Base-by-base conservation (phyloP, 2,113 vertebrate species). In the Gallinago media region DNA sequence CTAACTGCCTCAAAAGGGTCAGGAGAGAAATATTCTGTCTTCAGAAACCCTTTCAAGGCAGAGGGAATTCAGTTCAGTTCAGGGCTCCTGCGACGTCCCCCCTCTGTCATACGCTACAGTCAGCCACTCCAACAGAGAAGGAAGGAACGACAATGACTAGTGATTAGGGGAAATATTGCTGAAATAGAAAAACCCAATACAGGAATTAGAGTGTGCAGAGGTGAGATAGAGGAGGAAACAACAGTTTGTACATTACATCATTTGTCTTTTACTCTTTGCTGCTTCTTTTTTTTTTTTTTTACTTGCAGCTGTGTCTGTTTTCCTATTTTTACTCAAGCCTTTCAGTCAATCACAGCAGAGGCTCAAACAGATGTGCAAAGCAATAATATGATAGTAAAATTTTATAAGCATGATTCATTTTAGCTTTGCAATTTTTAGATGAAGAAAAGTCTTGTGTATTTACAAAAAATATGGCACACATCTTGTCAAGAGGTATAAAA, bases 401-500 rank as follows among this genome's bases (percentile, higher is more conserved):
- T 93, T 94, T 91, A 94, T 73, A 91, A 75, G 83, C 54, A 42
- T 96, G 79, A 89, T 94, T 97, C 79, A 94, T 92, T 96, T 94
- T 72, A 81, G 52, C 15, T 81, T 84, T 93, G 70, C 54, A 72
- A 46, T 89, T 91, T 92, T 94, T 92, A 92, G 86, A 85, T 87
- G 79, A 92, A 95, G 55, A 90, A 94, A 87, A 58, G 44, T 61
- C 83, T 82, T 86, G 19, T 79, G 65, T 95, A 84, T 92, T 96
- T 95, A 93, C 86, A 89, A 86, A 92, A 96, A 95, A 91, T 85
- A 87, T 46, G 70, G 56, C 54, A 88, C 40, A 68, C 47, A 32
- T 92, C 55, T 92, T 88, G 52, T 88, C 44, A 87, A 92, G 59
- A 84, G 18, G 17, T 68, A 75, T 78, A 92, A 89, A 95, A 94